phyloP scores from a whole-genome alignment of 64 coral and sea anemone species.

The Pachyseris speciosa region DNA sequence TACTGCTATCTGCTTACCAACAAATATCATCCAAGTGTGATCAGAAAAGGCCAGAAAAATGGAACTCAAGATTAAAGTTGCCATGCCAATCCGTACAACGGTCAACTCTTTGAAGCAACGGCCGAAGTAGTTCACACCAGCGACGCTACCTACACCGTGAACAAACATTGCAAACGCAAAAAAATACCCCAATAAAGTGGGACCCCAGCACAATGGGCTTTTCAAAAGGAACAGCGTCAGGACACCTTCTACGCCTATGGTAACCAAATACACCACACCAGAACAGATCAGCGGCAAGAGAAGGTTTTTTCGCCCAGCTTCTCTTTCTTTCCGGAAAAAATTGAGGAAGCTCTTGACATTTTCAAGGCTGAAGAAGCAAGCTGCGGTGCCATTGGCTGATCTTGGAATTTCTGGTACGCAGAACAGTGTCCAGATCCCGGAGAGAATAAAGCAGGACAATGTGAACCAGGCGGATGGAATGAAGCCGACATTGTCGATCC shows the following conservation, averaged over 20 bases:
- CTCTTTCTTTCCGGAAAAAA: constrained; percentile 49
- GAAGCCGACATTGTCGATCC: constrained; percentile 82
- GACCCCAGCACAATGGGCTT: constrained; percentile 79
- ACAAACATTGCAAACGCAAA: constrained; percentile 69
- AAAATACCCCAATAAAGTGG: constrained; percentile 76
- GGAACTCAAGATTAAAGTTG: constrained; percentile 52
- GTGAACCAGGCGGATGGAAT: constrained; percentile 77
- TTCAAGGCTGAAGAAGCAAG: constrained; percentile 66
- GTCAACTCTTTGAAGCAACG: constrained; percentile 67
- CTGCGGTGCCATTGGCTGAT: background rate
- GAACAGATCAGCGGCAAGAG: constrained; percentile 22
- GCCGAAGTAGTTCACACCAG: constrained; percentile 45
- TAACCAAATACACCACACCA: constrained; percentile 53
- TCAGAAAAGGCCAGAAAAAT: constrained; percentile 85
- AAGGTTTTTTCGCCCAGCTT: constrained; percentile 55
- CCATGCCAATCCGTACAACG: constrained; percentile 58
- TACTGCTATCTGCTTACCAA: constrained; percentile 57
- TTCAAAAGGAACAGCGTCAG: constrained; percentile 68
- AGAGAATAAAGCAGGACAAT: constrained; percentile 25
- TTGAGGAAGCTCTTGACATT: constrained; percentile 55
- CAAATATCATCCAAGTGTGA: constrained; percentile 76
- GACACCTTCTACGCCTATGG: constrained; percentile 52
- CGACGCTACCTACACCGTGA: constrained; percentile 68
- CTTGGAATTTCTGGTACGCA: constrained; percentile 65
- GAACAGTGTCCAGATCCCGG: constrained; percentile 68